Base-by-base conservation (phyloP, 2,888 invertebrate species). In the Dryobotodes eremita region DNA sequence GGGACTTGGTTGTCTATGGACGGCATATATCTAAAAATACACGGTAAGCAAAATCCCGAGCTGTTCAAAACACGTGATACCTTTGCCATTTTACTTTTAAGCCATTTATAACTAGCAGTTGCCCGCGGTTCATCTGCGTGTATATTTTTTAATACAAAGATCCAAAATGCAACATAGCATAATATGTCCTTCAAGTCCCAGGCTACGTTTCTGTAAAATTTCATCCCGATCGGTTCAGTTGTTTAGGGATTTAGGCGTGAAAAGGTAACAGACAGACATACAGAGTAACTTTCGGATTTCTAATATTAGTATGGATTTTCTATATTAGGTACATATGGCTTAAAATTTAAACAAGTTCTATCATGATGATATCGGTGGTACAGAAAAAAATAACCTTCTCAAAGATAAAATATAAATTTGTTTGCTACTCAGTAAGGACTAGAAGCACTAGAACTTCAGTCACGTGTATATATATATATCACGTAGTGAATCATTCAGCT, bases 401-500 rank as follows among this genome's bases (percentile, higher is more conserved):
- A 64, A 23, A 36, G 64, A 36, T 3, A 42, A 64, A 31, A 23
- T 36, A 42, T 23, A 42, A 23, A 64, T 13, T 42, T 42, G 42
- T 8, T 42, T 42, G 13, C 1, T n/a, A 42, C n/a, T 13, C 64
- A 64, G 64, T 23, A 15, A 64, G 23, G 2, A 46, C 5, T 65
- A 42, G 65, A 65, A 65, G 42, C n/a, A 46, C 42, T 65, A 46
- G 10, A 65, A 65, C n/a, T 65, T 65, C 42, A n/a, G 10, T 65
- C 65, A 65, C 65, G n/a, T n/a, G 64, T 36, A 3, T 13, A 42
- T n/a, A n/a, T 46, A n/a, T n/a, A n/a, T n/a, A n/a, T n/a, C n/a
- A n/a, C 42, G 42, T 65, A 42, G 23, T 42, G 42, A 36, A 64
- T 3, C 42, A 42, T n/a, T 42, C n/a, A 15, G 42, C 42, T 13